Evolutionary conservation across 2,888 invertebrate species (phyloP), one percentile per base, ranked within the genome.

Genomic region (Chrysolina americana): DNA sequence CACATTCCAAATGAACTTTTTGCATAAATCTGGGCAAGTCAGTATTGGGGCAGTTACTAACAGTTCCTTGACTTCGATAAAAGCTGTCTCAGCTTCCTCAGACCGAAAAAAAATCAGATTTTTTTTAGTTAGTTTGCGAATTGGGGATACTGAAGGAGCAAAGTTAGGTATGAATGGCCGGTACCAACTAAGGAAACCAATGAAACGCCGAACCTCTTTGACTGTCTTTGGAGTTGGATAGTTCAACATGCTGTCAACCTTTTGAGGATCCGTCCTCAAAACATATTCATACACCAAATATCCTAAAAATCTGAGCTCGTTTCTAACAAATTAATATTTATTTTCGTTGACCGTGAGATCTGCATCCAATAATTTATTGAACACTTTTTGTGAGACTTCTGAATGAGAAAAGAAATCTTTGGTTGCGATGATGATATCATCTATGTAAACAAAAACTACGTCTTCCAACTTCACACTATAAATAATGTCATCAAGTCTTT

Each of bases 1-100:
- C 82, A 17, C 79, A 78, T 41, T 81, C 81, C 15, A 82, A 2
- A 65, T 71, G 71, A 82, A 81, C 3, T 77, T 70, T n/a, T 28
- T 36, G 0, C 50, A 41, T 64, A 76, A 79, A 73, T 80, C 73
- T 8, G 78, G 78, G 70, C 78, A 80, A 10, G 10, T 23, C 4
- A 23, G 15, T 11, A 56, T 56, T 6, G 23, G 56, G 5, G 28
- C 2, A 28, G n/a, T n/a, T n/a, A n/a, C n/a, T 28, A 28, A 28
- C 28, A 28, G 28, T 5, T 28, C 5, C 28, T 28, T 28, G 2
- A 28, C 28, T 28, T 5, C 5, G 28, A 28, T 2, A 5, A 28
- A 28, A 28, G 28, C 28, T 5, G 28, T 3, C 28, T 28, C 28
- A 3, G 28, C 28, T 5, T 28, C 28, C 2, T 28, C 5, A 5